Conservation (phyloP, 2,888 invertebrate species). For the Corythucha ciliata region DNA sequence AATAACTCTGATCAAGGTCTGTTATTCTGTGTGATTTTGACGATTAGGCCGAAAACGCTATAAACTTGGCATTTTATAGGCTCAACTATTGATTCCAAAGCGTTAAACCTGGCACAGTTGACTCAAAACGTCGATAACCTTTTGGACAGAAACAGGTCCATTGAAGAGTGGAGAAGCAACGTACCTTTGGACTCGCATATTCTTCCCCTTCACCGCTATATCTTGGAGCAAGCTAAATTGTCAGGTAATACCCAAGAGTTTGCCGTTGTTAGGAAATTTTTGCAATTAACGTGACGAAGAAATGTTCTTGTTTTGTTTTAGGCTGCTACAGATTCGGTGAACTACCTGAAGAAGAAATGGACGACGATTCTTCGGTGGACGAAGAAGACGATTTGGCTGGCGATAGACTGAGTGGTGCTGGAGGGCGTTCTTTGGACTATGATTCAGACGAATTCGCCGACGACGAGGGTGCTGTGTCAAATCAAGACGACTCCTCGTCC, state of each 20-base stretch:
- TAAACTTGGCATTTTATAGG: too few species aligned
- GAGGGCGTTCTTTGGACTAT: constrained; percentile 40
- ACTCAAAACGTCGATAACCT: constrained; percentile 18
- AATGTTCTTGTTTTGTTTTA: constrained; percentile 35
- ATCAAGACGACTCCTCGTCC: constrained; percentile 47
- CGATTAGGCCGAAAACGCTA: too few species aligned
- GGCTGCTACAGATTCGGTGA: constrained; percentile 62
- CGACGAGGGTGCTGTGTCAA: constrained; percentile 47
- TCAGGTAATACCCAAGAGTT: constrained; percentile 46
- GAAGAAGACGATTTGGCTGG: constrained; percentile 36
- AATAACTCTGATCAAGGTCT: constrained; percentile 27
- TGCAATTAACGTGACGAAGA: background rate
- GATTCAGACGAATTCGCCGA: constrained; percentile 52
- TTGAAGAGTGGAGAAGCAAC: constrained; percentile 27
- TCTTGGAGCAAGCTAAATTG: constrained; percentile 73
- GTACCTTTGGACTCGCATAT: constrained; percentile 47
- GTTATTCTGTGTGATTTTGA: constrained; percentile 9
- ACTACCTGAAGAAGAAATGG: constrained; percentile 55
- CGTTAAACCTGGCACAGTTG: constrained; percentile 21
- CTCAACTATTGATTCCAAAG: constrained; percentile 18
- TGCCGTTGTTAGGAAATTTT: background rate
- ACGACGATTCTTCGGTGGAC: constrained; percentile 67
- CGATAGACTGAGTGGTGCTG: constrained; percentile 30
- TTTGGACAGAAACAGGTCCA: constrained; percentile 22
- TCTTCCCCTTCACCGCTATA: constrained; percentile 75